phyloP scores from a whole-genome alignment of 2,888 invertebrate species.

The Platynereis dumerilii region DNA sequence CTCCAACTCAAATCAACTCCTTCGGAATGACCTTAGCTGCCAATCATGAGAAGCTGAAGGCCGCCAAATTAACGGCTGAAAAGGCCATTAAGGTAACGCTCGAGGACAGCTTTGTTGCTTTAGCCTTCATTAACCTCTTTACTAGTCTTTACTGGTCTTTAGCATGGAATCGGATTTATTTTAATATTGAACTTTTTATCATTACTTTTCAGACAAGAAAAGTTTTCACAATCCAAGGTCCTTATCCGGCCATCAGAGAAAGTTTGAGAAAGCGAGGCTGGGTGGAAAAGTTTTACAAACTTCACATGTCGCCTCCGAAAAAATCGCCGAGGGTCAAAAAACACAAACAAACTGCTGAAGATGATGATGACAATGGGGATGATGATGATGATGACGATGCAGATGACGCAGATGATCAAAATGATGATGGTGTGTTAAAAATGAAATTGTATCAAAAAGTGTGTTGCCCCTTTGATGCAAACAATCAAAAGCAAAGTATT shows the following conservation, averaged over 20 bases:
- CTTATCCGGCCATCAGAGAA: constrained; percentile 59
- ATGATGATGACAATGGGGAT: constrained; percentile 33
- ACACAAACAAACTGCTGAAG: constrained; percentile 10
- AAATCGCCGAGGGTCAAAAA: constrained; percentile 34
- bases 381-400: constrained; percentile 33
- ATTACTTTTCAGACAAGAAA: constrained; percentile 44
- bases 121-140: not conserved
- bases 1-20: constrained; percentile 43
- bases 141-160: too few species aligned
- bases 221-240: constrained; percentile 63
- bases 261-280: constrained; percentile 60
- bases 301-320: constrained; percentile 28
- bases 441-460: not conserved
- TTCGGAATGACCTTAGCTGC: constrained; percentile 4
- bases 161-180: too few species aligned
- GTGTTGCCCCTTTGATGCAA: too few species aligned
- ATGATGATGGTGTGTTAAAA: constrained; percentile 27
- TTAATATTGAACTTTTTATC: too few species aligned
- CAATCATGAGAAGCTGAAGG: constrained; percentile 51
- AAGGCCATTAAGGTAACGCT: constrained; percentile 55
- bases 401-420: constrained; percentile 21
- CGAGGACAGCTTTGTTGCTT: too few species aligned
- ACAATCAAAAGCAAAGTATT: too few species aligned
- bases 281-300: constrained; percentile 62
- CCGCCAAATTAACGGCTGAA: constrained; percentile 57